Evolutionary conservation across 2,113 vertebrate species (phyloP), one percentile per base, ranked within the genome.

Genomic region (Drymodes brunneopygia): DNA sequence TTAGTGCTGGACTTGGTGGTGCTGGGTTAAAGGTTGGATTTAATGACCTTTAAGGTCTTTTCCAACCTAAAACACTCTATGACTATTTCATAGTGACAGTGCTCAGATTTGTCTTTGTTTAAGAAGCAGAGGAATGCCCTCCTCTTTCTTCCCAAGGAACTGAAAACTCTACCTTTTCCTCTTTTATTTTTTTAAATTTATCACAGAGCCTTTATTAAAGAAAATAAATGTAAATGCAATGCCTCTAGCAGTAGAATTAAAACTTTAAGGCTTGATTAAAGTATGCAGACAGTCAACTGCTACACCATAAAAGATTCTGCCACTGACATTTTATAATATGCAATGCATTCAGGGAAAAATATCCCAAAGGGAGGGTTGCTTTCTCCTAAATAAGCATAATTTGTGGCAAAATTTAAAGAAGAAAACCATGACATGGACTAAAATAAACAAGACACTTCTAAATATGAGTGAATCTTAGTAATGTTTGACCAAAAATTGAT

Each of bases 181-280:
- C 21, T 42, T 54, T 47, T 29, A n/a, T n/a, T 61, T 70, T 69
- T 42, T 12, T 3, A 1, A 42, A 81, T 90, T 93, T 94, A 57
- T 67, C 75, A 51, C 54, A 25, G 81, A 81, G n/a, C 72, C 33
- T 96, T 97, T 97, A 97, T 98, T 97, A 97, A 97, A 96, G 94
- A 95, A 97, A 98, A 97, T 72, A 90, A 94, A 98, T 98, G 96
- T 95, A 98, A 98, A 98, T 98, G 71, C 80, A 62, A 94, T 77
- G 95, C 97, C 96, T 97, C 96, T 87, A 96, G 96, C 96, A 95
- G 95, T 96, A 95, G 98, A 98, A 98, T 98, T 98, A 98, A 98
- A 98, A 98, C 58, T 97, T 98, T 83, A 79, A 81, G 78, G 6
- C 77, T 95, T 98, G 97, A 98, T 98, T 98, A 97, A 97, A 98